phyloP scores from a whole-genome alignment of 1,140 invertebrate genomes.

The Drosophila bifasciata region DNA sequence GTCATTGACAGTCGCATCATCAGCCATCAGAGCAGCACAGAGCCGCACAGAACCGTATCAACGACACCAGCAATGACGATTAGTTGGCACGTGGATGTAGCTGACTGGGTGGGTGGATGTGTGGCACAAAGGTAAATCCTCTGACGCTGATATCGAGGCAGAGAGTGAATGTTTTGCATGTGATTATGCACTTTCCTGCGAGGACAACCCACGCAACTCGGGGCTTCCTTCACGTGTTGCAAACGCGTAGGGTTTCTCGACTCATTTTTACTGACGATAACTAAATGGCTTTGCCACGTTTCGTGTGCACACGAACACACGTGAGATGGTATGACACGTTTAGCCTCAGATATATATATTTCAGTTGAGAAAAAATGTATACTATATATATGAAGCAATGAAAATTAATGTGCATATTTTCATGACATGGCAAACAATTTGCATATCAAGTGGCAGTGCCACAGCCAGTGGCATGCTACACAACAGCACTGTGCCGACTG shows the following conservation, averaged over 20 bases:
- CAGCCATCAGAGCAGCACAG: slow-evolving; percentile 13
- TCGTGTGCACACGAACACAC: slow-evolving; percentile 19
- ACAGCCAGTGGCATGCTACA: slow-evolving; percentile 4
- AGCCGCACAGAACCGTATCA: too few species aligned
- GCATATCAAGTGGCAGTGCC: slow-evolving; percentile 67
- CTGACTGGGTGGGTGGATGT: slow-evolving; percentile 9
- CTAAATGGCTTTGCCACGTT: not conserved
- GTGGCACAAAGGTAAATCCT: not conserved
- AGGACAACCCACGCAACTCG: not conserved
- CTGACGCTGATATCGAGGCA: slow-evolving; percentile 16
- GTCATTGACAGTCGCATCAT: slow-evolving; percentile 34
- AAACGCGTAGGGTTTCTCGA: not conserved
- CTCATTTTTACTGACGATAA: slow-evolving; percentile 1
- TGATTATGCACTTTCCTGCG: slow-evolving; percentile 57
- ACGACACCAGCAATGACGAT: slow-evolving; percentile 1
- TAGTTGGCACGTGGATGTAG: slow-evolving; percentile 36
- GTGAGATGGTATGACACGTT: slow-evolving; percentile 43
- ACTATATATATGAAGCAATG: slow-evolving; percentile 32
- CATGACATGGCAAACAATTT: slow-evolving; percentile 70
- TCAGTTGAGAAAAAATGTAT: slow-evolving; percentile 9
- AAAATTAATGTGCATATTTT: slow-evolving; percentile 80
- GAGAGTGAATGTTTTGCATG: slow-evolving; percentile 35
- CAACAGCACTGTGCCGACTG: slow-evolving; percentile 35
- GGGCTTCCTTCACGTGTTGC: slow-evolving; percentile 20
- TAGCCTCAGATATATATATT: slow-evolving; percentile 35